Conservation (phyloP, 2,113 vertebrate genomes). For the Aix galericulata region DNA sequence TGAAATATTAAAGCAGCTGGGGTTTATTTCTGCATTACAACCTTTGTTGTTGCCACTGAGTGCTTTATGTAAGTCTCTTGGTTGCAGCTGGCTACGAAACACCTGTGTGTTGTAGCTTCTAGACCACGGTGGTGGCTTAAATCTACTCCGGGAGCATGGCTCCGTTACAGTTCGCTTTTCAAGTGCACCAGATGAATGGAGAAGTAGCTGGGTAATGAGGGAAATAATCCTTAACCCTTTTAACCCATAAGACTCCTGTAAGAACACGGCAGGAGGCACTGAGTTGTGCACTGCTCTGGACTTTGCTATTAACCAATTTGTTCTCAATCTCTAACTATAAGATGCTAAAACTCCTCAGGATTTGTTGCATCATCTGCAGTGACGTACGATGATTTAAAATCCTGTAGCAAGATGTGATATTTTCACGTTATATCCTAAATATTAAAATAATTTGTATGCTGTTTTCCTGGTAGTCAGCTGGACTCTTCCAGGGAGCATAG, state of each 20-base stretch:
- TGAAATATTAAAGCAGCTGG: not conserved
- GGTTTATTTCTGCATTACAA: not conserved
- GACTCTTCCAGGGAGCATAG: not conserved
- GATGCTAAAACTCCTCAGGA: not conserved
- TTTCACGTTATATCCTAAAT: not conserved
- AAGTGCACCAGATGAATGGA: accelerated
- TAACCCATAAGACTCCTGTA: not conserved
- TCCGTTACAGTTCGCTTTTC: not conserved
- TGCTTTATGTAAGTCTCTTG: not conserved
- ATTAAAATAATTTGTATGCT: too few relatives aligned
- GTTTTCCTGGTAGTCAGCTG: not conserved
- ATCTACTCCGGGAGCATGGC: not conserved
- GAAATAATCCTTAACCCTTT: not conserved
- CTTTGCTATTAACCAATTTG: not conserved
- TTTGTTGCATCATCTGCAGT: not conserved
- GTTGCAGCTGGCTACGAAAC: not conserved
- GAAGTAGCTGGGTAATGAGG: not conserved
- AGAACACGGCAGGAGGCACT: not conserved
- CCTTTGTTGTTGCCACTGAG: not conserved
- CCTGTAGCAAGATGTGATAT: not conserved
- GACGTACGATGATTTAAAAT: accelerated
- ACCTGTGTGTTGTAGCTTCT: not conserved
- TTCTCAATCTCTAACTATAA: not conserved
- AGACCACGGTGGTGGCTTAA: not conserved
- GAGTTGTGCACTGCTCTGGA: not conserved